Percentiles rank a stretch among this genome's conserved stretches.
Evolutionary conservation across 2,888 invertebrate species (phyloP).

Genomic region (Taphrorychus bicolor): DNA sequence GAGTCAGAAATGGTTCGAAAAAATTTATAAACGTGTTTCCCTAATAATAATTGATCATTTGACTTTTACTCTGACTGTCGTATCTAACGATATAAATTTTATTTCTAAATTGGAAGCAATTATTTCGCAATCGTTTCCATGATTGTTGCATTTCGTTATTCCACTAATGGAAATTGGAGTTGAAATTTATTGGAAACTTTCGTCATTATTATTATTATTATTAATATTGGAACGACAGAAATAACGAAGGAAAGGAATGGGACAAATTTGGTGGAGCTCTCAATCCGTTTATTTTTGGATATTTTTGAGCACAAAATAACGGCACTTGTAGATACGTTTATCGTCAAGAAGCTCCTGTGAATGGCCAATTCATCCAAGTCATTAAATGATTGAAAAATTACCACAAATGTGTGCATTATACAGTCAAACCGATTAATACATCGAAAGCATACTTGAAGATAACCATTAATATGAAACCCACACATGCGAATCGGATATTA

Average conservation of each 20-base stretch:
- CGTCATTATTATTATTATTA: background rate
- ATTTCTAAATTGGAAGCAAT: constrained; percentile 24
- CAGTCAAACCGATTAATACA: constrained; percentile 23
- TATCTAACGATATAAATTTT: constrained; percentile 29
- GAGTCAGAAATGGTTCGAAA: too few species aligned
- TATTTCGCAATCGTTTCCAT: constrained; percentile 17
- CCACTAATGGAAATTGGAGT: background rate
- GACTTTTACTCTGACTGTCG: constrained; percentile 15
- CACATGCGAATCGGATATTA: constrained; percentile 38
- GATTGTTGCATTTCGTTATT: constrained; percentile 3
- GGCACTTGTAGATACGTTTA: constrained; percentile 8
- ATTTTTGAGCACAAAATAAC: background rate
- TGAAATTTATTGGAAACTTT: background rate
- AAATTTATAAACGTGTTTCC: constrained; percentile 21
- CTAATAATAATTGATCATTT: constrained; percentile 28
- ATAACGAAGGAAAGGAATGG: too few species aligned
- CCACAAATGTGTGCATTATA: constrained; percentile 26
- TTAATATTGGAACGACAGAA: background rate
- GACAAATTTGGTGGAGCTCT: too few species aligned
- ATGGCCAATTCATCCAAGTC: constrained; percentile 23
- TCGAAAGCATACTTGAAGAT: constrained; percentile 20
- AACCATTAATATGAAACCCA: constrained; percentile 36
- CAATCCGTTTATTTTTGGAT: background rate
- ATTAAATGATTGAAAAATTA: constrained; percentile 18
- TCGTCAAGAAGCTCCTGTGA: constrained; percentile 11